These are phyloP conservation scores for Mellilla xanthometata DNA, from an alignment of 2,888 invertebrate genomes.

Conservation along the genomic window DNA sequence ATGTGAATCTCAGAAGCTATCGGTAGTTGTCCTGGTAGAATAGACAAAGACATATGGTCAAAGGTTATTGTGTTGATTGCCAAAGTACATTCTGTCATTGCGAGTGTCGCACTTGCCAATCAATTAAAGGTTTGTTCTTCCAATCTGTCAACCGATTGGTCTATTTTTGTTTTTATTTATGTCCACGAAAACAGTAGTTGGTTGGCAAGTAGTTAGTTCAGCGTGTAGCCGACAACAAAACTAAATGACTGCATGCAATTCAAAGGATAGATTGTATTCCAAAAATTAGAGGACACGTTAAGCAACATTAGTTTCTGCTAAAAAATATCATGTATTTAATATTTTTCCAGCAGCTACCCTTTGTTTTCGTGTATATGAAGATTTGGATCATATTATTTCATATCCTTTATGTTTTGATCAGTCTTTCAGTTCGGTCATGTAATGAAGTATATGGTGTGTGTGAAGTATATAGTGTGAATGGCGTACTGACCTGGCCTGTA, in stretches of 20 bases:
- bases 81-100: constrained; percentile 41
- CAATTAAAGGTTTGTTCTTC: constrained; percentile 40
- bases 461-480: constrained; percentile 19
- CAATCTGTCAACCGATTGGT: constrained; percentile 38
- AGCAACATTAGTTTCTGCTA: too few relatives aligned
- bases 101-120: constrained; percentile 50
- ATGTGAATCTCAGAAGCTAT: constrained; percentile 2
- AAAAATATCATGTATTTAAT: too few relatives aligned
- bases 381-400: too few relatives aligned
- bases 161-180: constrained; percentile 34
- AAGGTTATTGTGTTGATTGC: constrained; percentile 40
- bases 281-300: too few relatives aligned
- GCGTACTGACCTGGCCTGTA: constrained; percentile 92
- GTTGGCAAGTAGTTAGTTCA: constrained; percentile 47
- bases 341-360: too few relatives aligned
- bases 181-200: constrained; percentile 28
- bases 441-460: neutral
- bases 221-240: constrained; percentile 32
- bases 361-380: too few relatives aligned
- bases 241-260: constrained; percentile 20
- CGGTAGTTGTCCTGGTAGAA: constrained; percentile 11
- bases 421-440: constrained; percentile 9
- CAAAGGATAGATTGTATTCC: neutral
- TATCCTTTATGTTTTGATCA: neutral
- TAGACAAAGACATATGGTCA: constrained; percentile 27